Evolutionary conservation across 2,113 vertebrate species (phyloP), one percentile per base, ranked within the genome.

Genomic region (Elephas maximus): DNA sequence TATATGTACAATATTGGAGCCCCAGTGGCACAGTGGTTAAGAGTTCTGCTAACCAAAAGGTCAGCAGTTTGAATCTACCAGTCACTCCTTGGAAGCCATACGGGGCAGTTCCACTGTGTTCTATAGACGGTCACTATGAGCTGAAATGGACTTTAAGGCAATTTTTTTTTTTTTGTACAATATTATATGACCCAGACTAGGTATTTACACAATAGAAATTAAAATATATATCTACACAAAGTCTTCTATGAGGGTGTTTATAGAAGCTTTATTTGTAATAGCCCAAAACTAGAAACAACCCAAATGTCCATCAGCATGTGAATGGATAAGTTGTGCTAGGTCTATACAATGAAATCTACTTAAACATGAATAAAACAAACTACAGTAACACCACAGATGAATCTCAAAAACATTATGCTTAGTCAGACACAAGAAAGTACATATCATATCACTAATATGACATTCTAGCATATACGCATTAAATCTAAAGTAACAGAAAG

Each of bases 351-450:
- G 3, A 17, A 90, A 45, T 48, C 11, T 76, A 24, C 69, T 82
- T 24, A 71, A 23, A 15, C 48, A 30, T 11, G 30, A 87, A 92
- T 7, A 62, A 92, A 89, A 73, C 24, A 82, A 82, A 57, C 30
- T 53, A 11, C 5, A 71, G 20, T 6, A 79, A 73, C 28, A 67
- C 21, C 60, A 33, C 0, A 28, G 48, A n/a, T 74, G 20, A 26
- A 30, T 96, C 63, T 81, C 57, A 95, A 82, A 90, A n/a, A 78
- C 18, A 24, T 37, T 8, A 45, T 57, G 53, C 65, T 95, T 84
- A 79, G 76, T 11, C 57, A 91, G 73, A 69, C 14, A 26, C 9
- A 53, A 67, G 37, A 62, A 73, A 41, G 45, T n/a, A 23, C 4
- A 24, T 9, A 20, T 81, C 37, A 53, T 21, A 20, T 21, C 45